Evolutionary conservation across 2,113 vertebrate genomes (phyloP), one percentile per base, ranked within the genome.

Genomic region (Columbina picui): DNA sequence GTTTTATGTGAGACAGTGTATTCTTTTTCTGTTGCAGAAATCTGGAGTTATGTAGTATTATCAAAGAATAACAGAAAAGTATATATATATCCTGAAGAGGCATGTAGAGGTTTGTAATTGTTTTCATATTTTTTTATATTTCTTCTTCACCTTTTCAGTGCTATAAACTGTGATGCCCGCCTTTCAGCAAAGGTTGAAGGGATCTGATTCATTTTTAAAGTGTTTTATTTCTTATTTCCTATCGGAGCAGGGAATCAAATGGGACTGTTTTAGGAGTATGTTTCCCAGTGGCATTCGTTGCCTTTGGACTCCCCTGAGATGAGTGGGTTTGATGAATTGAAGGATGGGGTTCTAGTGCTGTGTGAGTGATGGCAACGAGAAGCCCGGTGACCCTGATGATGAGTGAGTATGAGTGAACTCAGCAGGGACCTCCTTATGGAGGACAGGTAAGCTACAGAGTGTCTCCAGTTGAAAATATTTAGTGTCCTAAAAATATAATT

Each of bases 181-280:
- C 67, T 74, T 95, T 90, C 85, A 94, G 82, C 50, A 56, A 32
- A 52, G 52, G 78, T n/a, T 91, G 70, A 94, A 76, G 64, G 84
- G 71, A 59, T 80, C 55, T 93, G 79, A 90, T 88, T 96, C 45
- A 86, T 90, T 95, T 94, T 96, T 80, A n/a, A 93, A 93, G 79
- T 80, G 47, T 67, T 90, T 90, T 89, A 88, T 89, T 96, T 95
- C 63, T 93, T 85, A 61, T 70, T 91, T 88, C 60, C 55, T 87
- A 81, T 96, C 67, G 0, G 67, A 74, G 41, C 52, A 69, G 53
- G 68, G 70, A 88, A 89, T 95, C 91, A 95, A 90, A 95, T 70
- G 59, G 56, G 71, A 23, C 68, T 77, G 38, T 1, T 49, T 67
- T n/a, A 68, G 78, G 87, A 61, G 50, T 80, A 34, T 57, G 91